Percentiles rank a stretch among this genome's conserved stretches.
Conservation (phyloP, 2,797 vertebrate species). For the Holocentrus rufus region DNA sequence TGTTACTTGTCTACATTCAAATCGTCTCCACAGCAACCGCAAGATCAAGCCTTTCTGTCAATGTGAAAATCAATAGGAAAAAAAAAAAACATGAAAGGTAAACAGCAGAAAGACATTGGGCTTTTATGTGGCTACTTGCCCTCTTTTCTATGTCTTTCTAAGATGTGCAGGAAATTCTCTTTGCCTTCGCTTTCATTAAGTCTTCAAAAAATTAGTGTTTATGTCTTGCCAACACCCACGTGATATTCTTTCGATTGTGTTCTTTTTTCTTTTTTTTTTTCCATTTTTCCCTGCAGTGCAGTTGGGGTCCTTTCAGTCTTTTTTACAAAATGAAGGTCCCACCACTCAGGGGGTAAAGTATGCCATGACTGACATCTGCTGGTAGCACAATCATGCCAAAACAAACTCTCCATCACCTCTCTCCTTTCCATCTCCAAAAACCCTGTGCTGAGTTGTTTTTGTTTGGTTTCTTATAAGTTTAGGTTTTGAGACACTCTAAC, state of each 20-base stretch:
- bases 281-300: background rate
- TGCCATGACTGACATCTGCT: slow-evolving; percentile 72
- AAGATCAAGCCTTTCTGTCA: background rate
- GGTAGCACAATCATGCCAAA: slow-evolving; percentile 29
- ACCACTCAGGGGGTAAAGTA: slow-evolving; percentile 14
- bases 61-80: background rate
- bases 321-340: background rate
- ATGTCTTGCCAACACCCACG: background rate
- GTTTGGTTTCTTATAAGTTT: background rate
- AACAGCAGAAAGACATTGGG: background rate
- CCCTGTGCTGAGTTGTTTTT: background rate
- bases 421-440: background rate
- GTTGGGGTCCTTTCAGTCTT: background rate
- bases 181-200: background rate
- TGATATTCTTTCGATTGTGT: background rate
- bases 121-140: background rate
- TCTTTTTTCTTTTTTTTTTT: too few species aligned
- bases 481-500: background rate
- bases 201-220: background rate
- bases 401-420: too few species aligned
- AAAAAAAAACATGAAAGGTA: too few species aligned
- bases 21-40: too few species aligned
- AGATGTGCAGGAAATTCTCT: background rate
- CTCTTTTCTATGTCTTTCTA: background rate
- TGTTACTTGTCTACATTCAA: too few species aligned